phyloP scores from a whole-genome alignment of 2,888 invertebrate species.

The Heliconius charithonia region DNA sequence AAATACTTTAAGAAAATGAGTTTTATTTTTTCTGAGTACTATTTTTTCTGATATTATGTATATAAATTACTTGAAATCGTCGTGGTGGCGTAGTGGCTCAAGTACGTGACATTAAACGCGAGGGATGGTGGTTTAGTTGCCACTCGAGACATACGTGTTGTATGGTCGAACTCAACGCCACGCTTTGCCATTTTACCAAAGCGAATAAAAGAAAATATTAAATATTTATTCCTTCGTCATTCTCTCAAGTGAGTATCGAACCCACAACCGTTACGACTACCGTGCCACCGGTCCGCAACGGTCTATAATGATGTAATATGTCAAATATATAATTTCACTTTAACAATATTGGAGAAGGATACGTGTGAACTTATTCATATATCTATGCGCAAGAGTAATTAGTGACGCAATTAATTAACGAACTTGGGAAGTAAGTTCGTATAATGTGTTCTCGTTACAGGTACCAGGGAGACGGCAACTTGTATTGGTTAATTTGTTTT shows the following conservation, averaged over 20 bases:
- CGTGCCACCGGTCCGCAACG: no score
- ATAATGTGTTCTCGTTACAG: conserved; percentile 21
- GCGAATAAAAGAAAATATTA: no score
- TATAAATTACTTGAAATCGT: not conserved
- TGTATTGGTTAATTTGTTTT: conserved; percentile 19
- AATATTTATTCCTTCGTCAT: no score
- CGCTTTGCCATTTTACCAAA: no score
- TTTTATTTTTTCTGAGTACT: not conserved
- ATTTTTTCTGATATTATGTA: no score
- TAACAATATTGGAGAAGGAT: not conserved
- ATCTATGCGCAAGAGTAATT: conserved; percentile 7
- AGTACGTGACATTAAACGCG: not conserved
- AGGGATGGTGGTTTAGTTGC: not conserved
- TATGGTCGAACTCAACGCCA: no score
- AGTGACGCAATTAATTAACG: conserved; percentile 22
- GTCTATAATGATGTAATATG: not conserved
- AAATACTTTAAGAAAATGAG: conserved; percentile 5
- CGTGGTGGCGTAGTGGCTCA: no score
- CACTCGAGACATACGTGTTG: not conserved
- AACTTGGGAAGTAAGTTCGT: conserved; percentile 14
- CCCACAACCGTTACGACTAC: no score
- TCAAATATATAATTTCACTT: not conserved
- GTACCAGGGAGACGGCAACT: conserved; percentile 5
- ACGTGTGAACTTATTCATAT: conserved; percentile 3
- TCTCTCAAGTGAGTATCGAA: no score